Conservation (phyloP, 2,888 invertebrate species). For the Nemapogon koenigi region DNA sequence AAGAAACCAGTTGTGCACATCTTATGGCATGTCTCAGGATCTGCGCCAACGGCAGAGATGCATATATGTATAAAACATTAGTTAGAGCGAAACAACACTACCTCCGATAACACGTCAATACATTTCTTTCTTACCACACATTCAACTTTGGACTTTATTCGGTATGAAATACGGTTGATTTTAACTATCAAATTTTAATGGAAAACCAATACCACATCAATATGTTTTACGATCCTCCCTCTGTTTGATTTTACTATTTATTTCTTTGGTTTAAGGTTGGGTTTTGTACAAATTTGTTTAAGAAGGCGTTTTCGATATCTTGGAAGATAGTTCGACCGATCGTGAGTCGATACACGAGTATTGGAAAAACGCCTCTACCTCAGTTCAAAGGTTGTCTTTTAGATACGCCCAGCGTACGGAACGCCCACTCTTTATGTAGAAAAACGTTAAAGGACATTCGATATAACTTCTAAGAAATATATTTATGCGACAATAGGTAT, state of each 20-base stretch:
- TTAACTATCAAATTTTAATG: constrained; percentile 36
- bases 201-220: constrained; percentile 65
- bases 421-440: constrained; percentile 53
- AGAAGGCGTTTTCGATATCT: constrained; percentile 64
- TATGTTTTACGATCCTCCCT: constrained; percentile 44
- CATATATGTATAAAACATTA: constrained; percentile 36
- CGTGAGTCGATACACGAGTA: constrained; percentile 51
- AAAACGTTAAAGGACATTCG: not conserved
- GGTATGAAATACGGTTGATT: constrained; percentile 23
- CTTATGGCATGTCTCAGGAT: constrained; percentile 49
- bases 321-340: constrained; percentile 57
- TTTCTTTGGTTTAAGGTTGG: constrained; percentile 27
- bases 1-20: constrained; percentile 45
- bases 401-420: constrained; percentile 39
- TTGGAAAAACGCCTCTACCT: constrained; percentile 56
- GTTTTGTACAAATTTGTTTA: constrained; percentile 29
- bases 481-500: too few species aligned
- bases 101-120: constrained; percentile 64
- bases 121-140: constrained; percentile 44
- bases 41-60: constrained; percentile 52
- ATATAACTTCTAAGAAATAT: too few species aligned
- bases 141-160: constrained; percentile 29
- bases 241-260: constrained; percentile 30
- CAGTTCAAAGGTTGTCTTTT: constrained; percentile 33
- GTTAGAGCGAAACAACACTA: constrained; percentile 47